Conservation (phyloP, 2,888 invertebrate genomes). For the Andrena bicolor region DNA sequence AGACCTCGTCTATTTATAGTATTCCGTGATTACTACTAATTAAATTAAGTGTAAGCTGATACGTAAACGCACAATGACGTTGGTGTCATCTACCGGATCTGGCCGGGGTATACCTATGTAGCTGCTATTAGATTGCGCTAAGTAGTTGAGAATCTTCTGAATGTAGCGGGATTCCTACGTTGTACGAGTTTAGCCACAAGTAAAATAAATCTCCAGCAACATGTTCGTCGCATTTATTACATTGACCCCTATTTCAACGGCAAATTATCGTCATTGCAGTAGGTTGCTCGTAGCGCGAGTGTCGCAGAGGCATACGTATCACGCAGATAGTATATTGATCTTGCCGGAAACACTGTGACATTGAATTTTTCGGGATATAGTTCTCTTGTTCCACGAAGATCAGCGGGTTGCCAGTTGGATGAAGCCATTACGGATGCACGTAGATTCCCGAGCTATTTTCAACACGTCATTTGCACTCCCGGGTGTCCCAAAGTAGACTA, state of each 20-base stretch:
- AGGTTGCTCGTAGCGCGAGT: conserved; percentile 10
- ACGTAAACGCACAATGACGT: neutral
- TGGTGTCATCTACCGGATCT: too few relatives aligned
- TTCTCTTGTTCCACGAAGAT: neutral
- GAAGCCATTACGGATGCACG: neutral
- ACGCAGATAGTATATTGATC: conserved; percentile 42
- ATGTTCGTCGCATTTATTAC: neutral
- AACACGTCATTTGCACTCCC: neutral
- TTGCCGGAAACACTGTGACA: neutral
- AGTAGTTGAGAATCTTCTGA: neutral
- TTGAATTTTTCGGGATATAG: neutral
- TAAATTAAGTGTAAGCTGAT: neutral
- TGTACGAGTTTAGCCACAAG: neutral
- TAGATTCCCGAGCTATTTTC: neutral
- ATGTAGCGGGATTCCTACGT: neutral
- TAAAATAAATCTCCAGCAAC: neutral
- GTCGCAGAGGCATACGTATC: neutral
- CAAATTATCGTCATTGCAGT: neutral
- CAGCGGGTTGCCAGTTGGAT: neutral
- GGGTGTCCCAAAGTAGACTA: neutral
- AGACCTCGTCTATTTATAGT: neutral
- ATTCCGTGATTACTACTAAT: neutral
- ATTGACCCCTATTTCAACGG: neutral
- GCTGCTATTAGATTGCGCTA: neutral
- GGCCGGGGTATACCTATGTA: neutral